Evolutionary conservation across 2,113 vertebrate genomes (phyloP), one percentile per base, ranked within the genome.

Genomic region (Rostratula benghalensis): DNA sequence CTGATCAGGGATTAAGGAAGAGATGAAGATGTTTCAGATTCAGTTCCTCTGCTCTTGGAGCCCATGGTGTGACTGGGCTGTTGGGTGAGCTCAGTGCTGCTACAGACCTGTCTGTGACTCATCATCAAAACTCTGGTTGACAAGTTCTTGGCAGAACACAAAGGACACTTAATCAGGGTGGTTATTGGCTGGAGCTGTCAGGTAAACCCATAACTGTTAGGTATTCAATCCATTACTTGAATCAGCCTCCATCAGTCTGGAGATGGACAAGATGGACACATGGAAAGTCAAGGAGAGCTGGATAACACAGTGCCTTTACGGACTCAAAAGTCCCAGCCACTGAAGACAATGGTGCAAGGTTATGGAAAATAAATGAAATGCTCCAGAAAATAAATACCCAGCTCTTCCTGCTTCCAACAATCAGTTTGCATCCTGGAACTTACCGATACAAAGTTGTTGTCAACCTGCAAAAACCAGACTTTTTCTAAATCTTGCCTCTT

Each of bases 251-350:
- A 33, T 19, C 53, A n/a, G 9, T n/a, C 20, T 2, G 3, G 48
- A 35, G 37, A 68, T 0, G 3, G 75, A 73, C 0, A n/a, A n/a
- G n/a, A n/a, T n/a, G n/a, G n/a, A 64, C 27, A 37, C 27, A 31
- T 0, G 4, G n/a, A 50, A 77, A 60, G 37, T 20, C 43, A 33
- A 73, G 37, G 45, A 73, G 27, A 57, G 18, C 12, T 3, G 4
- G 22, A 25, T n/a, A 74, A 46, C 22, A 20, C 4, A 41, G 12
- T 7, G 23, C 18, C 33, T 53, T 61, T 39, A 33, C 8, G 25
- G n/a, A 46, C 27, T 30, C 20, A 3, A 37, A 76, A 77, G 33
- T 27, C 43, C 30, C 30, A 59, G 33, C 69, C 35, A 56, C 30
- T 56, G 30, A 37, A 71, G 43, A 27, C 30, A 56, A 39, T 6